Base-by-base conservation (phyloP, 2,113 vertebrate species). In the Morphnarchus princeps region DNA sequence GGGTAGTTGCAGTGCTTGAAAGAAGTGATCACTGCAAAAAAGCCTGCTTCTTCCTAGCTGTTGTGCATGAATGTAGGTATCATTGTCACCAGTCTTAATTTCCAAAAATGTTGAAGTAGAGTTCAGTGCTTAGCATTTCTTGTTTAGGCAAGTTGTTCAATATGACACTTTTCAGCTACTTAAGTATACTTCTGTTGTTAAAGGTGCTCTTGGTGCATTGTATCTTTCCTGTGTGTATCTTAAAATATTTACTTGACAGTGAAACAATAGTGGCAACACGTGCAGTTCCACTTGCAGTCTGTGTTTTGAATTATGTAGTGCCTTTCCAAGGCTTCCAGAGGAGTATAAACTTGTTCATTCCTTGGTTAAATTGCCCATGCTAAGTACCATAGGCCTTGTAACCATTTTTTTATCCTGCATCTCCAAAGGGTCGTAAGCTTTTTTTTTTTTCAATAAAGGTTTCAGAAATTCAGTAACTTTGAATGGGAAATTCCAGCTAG, bases 211-310 rank as follows among this genome's bases (percentile, higher is more conserved):
- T 90, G 89, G 62, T 92, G 85, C 45, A 1, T 84, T 96, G 78
- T 93, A 54, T 45, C 77, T 87, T 96, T 61, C 58, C 87, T 79
- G 4, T 88, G 59, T 83, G 47, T 72, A 42, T 95, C 76, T 93
- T 47, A 28, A 87, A 67, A 58, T 11, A n/a, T 89, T 94, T 90
- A 82, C 63, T 54, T 28, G 87, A 71, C 3, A 13, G 87, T 89
- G 71, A 66, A 96, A 88, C 90, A 93, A 18, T 78, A 91, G 97
- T 80, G 97, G 95, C 97, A 96, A 67, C 50, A 76, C 18, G 12
- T 6, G 31, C 24, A 54, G 52, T 40, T 93, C 92, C 28, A 6
- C 86, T 82, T 9, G 22, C n/a, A 59, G 55, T 7, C 90, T 93
- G 65, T 66, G 63, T n/a, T 66, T 90, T 65, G 50, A 77, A 10